A percentile compares a stretch with the other conserved stretches of the same genome.
Evolutionary conservation across 2,797 vertebrate species (phyloP).

Genomic region (Emydoidea blandingii): DNA sequence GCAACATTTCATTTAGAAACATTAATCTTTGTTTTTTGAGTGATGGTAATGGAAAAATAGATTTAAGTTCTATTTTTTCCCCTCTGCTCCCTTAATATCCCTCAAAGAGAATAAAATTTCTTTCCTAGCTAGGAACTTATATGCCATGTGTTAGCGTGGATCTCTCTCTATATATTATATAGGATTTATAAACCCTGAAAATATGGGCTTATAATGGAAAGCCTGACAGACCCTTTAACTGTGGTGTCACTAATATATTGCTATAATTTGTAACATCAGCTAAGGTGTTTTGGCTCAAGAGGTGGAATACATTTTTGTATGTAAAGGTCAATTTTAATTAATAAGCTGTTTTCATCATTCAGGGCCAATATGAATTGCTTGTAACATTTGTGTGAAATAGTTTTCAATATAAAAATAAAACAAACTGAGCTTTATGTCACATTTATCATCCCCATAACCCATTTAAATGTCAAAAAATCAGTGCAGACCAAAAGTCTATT

Average conservation of each 20-base stretch:
- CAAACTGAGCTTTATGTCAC: constrained; percentile 73
- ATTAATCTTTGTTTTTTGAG: background rate
- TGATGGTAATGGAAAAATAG: constrained; percentile 3
- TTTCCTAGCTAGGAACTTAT: constrained; percentile 41
- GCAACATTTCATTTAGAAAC: background rate
- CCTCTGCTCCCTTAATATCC: background rate
- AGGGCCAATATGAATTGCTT: constrained; percentile 67
- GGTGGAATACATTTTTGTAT: constrained; percentile 65
- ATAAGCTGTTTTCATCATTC: constrained; percentile 74
- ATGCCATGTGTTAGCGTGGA: constrained; percentile 38
- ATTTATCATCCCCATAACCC: constrained; percentile 66
- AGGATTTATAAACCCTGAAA: constrained; percentile 61
- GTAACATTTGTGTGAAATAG: constrained; percentile 72
- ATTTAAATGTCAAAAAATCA: constrained; percentile 78
- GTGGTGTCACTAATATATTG: constrained; percentile 43
- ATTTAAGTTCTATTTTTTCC: background rate
- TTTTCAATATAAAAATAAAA: constrained; percentile 79
- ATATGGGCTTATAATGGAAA: constrained; percentile 53
- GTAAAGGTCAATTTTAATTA: constrained; percentile 78
- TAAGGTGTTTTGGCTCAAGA: constrained; percentile 70
- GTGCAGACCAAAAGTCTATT: constrained; percentile 63
- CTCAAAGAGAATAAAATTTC: background rate
- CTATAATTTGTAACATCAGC: constrained; percentile 72
- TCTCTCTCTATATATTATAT: constrained; percentile 52
- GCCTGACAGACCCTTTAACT: constrained; percentile 64